A percentile compares a stretch with the other conserved stretches of the same genome.
Evolutionary conservation across 2,113 vertebrate species (phyloP).

Genomic region (Rana temporaria): DNA sequence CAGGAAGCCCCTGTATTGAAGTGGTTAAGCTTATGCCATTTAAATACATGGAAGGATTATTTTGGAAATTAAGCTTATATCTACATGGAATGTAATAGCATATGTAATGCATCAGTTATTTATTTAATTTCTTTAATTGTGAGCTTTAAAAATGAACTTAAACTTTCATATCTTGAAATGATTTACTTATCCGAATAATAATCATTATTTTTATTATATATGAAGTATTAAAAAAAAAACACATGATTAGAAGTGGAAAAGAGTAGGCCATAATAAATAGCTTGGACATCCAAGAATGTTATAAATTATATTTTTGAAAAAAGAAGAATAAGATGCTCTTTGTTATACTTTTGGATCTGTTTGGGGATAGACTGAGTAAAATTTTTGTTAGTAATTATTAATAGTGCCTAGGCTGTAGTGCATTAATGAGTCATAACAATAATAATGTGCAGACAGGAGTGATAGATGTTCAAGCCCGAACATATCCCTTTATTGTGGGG

Average conservation of each 20-base stretch:
- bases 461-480: not conserved
- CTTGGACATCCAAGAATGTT: too few species aligned
- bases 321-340: not conserved
- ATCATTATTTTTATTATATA: not conserved
- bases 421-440: constrained; percentile 1
- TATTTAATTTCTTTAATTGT: too few species aligned
- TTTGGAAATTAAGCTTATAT: too few species aligned
- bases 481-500: not conserved
- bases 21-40: too few species aligned
- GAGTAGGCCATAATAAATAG: not conserved
- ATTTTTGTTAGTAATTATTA: not conserved
- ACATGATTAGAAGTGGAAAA: constrained; percentile 5
- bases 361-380: not conserved
- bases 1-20: too few species aligned
- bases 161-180: too few species aligned
- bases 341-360: not conserved
- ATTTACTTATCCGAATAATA: too few species aligned
- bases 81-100: too few species aligned
- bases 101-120: too few species aligned
- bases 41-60: too few species aligned
- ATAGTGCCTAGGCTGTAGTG: not conserved
- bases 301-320: too few species aligned
- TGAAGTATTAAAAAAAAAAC: not conserved
- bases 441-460: not conserved
- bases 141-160: too few species aligned